These are phyloP conservation scores for Danio jaintianensis DNA, from an alignment of 2,797 vertebrate species.

Conservation along the genomic window DNA sequence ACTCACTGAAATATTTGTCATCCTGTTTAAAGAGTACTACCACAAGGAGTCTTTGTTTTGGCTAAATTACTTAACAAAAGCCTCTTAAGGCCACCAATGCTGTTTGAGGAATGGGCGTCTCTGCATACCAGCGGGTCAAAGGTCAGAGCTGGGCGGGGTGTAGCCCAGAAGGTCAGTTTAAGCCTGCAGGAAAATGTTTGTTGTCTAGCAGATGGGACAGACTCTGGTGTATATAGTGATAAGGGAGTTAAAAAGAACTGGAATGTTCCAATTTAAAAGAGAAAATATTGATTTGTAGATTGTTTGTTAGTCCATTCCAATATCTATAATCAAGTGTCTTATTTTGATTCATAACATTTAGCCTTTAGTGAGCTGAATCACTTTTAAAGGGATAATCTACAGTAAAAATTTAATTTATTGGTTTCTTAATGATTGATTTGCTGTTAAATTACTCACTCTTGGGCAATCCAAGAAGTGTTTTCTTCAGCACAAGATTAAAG, in stretches of 20 bases:
- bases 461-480: too few species aligned
- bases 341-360: not conserved
- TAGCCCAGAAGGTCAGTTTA: constrained; percentile 58
- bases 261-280: constrained; percentile 1
- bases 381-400: not conserved
- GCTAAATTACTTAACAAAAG: constrained; percentile 43
- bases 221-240: constrained; percentile 22
- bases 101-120: constrained; percentile 51
- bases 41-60: constrained; percentile 39
- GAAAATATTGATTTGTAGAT: not conserved
- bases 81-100: constrained; percentile 39
- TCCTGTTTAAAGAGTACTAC: constrained; percentile 28
- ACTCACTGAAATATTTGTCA: constrained; percentile 9
- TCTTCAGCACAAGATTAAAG: too few species aligned
- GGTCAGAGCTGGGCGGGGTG: constrained; percentile 44
- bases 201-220: constrained; percentile 55
- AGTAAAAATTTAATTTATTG: too few species aligned
- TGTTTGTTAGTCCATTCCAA: not conserved
- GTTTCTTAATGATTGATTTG: too few species aligned
- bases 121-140: constrained; percentile 61
- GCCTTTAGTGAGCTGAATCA: not conserved
- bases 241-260: not conserved
- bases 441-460: too few species aligned
- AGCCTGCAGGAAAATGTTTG: constrained; percentile 52
- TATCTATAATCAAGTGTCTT: not conserved